A percentile compares a stretch with the other conserved stretches of the same genome.
Conservation (phyloP, 2,113 vertebrate genomes). For the Solea solea region DNA sequence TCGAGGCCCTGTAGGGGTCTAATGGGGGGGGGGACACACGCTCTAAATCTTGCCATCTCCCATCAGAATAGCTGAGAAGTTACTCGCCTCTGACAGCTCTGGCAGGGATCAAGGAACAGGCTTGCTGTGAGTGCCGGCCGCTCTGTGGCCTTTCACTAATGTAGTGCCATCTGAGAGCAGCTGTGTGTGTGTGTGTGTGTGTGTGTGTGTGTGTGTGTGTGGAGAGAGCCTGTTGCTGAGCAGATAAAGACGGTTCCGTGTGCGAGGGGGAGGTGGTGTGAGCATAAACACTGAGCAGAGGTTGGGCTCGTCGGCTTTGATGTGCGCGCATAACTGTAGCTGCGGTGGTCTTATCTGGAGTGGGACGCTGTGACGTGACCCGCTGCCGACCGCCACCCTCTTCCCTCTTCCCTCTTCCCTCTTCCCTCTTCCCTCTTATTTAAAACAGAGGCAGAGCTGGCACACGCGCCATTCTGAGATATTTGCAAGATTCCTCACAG, state of each 20-base stretch:
- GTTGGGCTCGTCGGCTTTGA: slow-evolving; percentile 46
- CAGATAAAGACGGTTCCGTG: slow-evolving; percentile 66
- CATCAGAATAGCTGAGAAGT: slow-evolving; percentile 45
- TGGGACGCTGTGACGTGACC: slow-evolving; percentile 29
- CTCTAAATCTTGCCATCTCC: slow-evolving; percentile 44
- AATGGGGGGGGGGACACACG: slow-evolving; percentile 4
- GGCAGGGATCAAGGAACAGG: slow-evolving; percentile 36
- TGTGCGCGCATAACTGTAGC: slow-evolving; percentile 31
- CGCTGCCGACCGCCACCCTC: slow-evolving; percentile 1
- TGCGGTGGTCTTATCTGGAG: slow-evolving; percentile 58
- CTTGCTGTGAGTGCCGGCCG: slow-evolving; percentile 47
- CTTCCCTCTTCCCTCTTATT: slow-evolving; percentile 3
- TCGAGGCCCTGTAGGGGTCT: background rate
- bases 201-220: background rate
- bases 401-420: background rate
- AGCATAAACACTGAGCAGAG: slow-evolving; percentile 60
- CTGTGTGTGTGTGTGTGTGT: slow-evolving; percentile 32
- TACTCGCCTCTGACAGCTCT: slow-evolving; percentile 43
- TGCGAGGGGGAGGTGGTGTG: slow-evolving; percentile 29
- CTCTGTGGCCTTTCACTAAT: slow-evolving; percentile 61
- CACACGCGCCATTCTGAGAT: slow-evolving; percentile 38
- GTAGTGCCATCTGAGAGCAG: slow-evolving; percentile 67
- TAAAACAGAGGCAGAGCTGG: slow-evolving; percentile 18
- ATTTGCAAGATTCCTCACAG: slow-evolving; percentile 59
- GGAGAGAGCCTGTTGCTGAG: slow-evolving; percentile 72